Evolutionary conservation across 2,888 invertebrate genomes (phyloP).

Genomic region (Muscina levida): DNA sequence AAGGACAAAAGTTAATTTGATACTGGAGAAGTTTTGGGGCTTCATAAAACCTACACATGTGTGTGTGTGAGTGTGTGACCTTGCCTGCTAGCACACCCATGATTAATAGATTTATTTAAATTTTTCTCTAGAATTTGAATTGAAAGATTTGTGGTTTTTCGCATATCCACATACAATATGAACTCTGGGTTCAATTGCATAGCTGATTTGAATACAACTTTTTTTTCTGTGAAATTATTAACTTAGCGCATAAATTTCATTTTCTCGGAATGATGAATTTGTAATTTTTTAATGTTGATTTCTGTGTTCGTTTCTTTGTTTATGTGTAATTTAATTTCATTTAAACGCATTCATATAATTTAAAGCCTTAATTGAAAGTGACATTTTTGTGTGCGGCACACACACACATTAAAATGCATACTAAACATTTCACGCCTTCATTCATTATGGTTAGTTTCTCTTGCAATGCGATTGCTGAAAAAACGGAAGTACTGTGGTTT

Average conservation of each 20-base stretch:
- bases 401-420: slow-evolving; percentile 40
- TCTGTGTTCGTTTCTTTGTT: slow-evolving; percentile 34
- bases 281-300: no score
- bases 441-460: slow-evolving; percentile 41
- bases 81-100: no score
- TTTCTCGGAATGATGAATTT: slow-evolving; percentile 46
- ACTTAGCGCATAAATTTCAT: no score
- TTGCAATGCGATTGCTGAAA: no score
- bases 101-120: no score
- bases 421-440: slow-evolving; percentile 53
- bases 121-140: no score
- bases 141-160: no score
- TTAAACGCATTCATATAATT: slow-evolving; percentile 43
- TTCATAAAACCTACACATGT: no score
- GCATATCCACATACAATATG: no score
- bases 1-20: slow-evolving; percentile 57
- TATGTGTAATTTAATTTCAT: slow-evolving; percentile 57
- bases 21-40: not conserved
- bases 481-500: slow-evolving; percentile 9
- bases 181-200: not conserved
- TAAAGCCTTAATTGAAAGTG: slow-evolving; percentile 58
- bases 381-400: slow-evolving; percentile 48
- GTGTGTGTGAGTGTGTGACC: no score
- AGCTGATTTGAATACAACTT: not conserved
- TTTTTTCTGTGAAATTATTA: not conserved